Evolutionary conservation across 2,888 invertebrate genomes (phyloP).

Genomic region (Urechis unicinctus): DNA sequence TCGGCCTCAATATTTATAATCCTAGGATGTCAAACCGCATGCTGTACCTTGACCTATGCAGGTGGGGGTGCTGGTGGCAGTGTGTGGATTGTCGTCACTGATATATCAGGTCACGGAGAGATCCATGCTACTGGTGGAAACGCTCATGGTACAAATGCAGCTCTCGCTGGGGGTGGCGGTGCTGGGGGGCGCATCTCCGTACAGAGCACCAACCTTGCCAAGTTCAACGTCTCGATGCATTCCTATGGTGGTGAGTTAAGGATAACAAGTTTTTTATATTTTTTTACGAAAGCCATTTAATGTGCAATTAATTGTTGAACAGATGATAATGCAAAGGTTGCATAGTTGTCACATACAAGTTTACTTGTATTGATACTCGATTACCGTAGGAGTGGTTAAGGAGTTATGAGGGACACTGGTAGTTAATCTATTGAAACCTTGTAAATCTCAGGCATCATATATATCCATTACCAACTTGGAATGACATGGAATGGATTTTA

Average conservation of each 20-base stretch:
- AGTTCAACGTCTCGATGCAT: conserved; percentile 26
- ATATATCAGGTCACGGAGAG: conserved; percentile 28
- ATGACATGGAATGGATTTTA: no score
- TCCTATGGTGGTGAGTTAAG: conserved; percentile 27
- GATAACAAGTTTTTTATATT: not conserved
- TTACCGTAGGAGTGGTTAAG: no score
- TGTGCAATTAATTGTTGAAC: no score
- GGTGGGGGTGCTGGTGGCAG: conserved; percentile 36
- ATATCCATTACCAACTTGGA: no score
- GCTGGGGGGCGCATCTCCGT: conserved; percentile 31
- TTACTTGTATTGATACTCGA: no score
- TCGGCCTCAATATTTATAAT: no score
- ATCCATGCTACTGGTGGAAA: conserved; percentile 28
- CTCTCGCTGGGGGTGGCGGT: conserved; percentile 30
- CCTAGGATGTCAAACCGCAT: no score
- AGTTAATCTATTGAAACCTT: no score
- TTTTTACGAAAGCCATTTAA: not conserved
- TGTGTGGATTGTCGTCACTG: conserved; percentile 29
- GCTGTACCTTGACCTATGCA: conserved; percentile 8
- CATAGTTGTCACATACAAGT: no score
- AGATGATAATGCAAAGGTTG: no score
- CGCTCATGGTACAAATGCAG: conserved; percentile 19
- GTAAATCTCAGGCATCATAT: no score
- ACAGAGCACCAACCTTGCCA: conserved; percentile 23
- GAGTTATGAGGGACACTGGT: no score